Base-by-base conservation (phyloP, 2,797 vertebrate genomes). In the Sciurus carolinensis region DNA sequence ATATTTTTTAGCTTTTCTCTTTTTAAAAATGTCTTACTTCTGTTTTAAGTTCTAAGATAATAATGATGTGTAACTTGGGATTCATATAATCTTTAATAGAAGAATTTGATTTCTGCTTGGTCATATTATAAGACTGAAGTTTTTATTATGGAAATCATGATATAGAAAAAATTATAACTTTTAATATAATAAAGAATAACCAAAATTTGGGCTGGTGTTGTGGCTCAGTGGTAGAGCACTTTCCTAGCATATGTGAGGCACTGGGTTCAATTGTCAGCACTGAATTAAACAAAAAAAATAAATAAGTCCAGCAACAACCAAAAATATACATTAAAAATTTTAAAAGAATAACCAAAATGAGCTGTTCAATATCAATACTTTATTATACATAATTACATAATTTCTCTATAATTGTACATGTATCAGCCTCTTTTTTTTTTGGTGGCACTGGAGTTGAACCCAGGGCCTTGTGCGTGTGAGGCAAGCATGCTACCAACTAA, bases 21-120 rank as follows among this genome's bases (percentile, higher is more conserved):
- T 30, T 52, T 90, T 80, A 30, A 62, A 64, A 92, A 69, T 90
- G 1, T 54, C 42, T 77, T 77, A 17, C n/a, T 73, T 86, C 73
- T 80, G 1, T 75, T 95, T 66, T n/a, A 91, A 80, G 17, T 76
- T 91, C 11, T 88, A 69, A 73, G 5, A 69, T 90, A 62, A 30
- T 66, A 36, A 28, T 67, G 66, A 14, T n/a, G 2, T 83, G 2
- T 82, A 82, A 80, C 2, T 8, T 86, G 26, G 13, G 13, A 47
- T 73, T 85, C 77, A 66, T 66, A 24, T 28, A 59, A 24, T 67
- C 9, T 72, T 89, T 72, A 66, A 42, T 24, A 77, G 44, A 47
- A 47, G 28, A 85, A 52, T 54, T 82, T 50, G 30, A 36, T 39
- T 91, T 87, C 36, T 80, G 5, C n/a, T 89, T 64, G 42, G 9